Evolutionary conservation across 64 coral and sea anemone species (phyloP).

Genomic region (Astreopora myriophthalma): DNA sequence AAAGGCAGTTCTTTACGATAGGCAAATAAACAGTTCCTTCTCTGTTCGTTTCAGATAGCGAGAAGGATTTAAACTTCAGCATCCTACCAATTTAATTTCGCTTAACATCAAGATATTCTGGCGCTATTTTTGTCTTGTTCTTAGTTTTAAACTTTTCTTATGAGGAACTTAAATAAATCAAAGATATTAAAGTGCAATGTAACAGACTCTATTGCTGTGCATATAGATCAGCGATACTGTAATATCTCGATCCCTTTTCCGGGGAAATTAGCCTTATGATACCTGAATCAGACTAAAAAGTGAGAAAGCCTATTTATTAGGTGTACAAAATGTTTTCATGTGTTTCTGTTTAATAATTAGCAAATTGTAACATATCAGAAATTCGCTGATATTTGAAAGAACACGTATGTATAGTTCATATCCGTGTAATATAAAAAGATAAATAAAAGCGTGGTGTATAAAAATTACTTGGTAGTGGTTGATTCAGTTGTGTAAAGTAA

Average conservation of each 20-base stretch:
- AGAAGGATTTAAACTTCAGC: not conserved
- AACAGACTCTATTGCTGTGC: not conserved
- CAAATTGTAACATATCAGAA: conserved; percentile 36
- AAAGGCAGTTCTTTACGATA: not conserved
- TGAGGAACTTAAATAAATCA: not conserved
- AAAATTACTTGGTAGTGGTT: not conserved
- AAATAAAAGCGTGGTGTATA: conserved; percentile 26
- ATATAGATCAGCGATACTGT: not conserved
- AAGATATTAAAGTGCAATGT: not conserved
- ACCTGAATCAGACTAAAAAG: not conserved
- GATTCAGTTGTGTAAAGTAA: not conserved
- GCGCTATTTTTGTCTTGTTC: conserved; percentile 4
- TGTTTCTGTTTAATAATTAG: conserved; percentile 6
- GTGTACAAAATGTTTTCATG: not conserved
- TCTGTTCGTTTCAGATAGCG: conserved; percentile 4
- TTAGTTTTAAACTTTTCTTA: conserved; percentile 1
- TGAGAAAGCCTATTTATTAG: not conserved
- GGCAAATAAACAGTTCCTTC: not conserved
- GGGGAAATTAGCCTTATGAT: not conserved
- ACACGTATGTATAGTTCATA: conserved; percentile 13
- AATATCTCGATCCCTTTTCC: not conserved
- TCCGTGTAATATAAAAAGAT: conserved; percentile 40
- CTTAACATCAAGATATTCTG: not conserved
- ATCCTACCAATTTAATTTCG: not conserved
- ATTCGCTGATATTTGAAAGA: conserved; percentile 3